Conservation (phyloP, 2,888 invertebrate genomes). For the Allolobophora icterica region DNA sequence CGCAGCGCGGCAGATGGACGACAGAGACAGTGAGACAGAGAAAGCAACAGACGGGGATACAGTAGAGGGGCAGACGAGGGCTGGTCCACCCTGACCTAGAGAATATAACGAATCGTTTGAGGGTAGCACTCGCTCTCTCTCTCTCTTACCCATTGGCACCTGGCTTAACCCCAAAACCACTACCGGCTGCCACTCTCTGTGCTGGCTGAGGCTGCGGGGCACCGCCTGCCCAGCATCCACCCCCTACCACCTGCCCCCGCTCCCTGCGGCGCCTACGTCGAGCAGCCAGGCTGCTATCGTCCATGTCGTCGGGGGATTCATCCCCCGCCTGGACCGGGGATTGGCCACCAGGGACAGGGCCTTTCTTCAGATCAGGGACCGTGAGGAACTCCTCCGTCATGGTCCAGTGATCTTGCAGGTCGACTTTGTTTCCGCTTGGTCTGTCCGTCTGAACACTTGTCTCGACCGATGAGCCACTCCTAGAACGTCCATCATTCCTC, state of each 20-base stretch:
- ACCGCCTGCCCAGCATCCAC: conserved; percentile 32
- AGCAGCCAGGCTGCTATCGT: conserved; percentile 44
- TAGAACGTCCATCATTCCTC: not conserved
- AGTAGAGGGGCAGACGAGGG: not conserved
- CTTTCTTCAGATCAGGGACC: no score
- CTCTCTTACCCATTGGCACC: not conserved
- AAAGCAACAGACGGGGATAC: not conserved
- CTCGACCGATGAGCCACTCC: not conserved
- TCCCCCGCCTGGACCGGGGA: conserved; percentile 26
- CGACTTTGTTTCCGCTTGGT: not conserved
- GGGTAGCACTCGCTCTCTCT: not conserved
- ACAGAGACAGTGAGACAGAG: not conserved
- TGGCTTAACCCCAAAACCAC: not conserved
- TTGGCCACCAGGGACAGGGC: not conserved
- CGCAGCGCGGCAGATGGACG: not conserved
- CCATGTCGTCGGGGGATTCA: conserved; percentile 45
- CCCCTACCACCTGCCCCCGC: conserved; percentile 33
- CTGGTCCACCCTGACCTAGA: not conserved
- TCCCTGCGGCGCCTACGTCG: conserved; percentile 43
- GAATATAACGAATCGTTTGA: not conserved
- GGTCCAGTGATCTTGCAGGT: conserved; percentile 11
- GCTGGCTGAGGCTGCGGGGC: conserved; percentile 14
- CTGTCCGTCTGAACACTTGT: not conserved
- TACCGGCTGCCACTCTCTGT: not conserved
- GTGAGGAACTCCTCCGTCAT: conserved; percentile 6